These are phyloP conservation scores for Laothoe populi DNA, from an alignment of 2,888 invertebrate genomes.

Conservation along the genomic window DNA sequence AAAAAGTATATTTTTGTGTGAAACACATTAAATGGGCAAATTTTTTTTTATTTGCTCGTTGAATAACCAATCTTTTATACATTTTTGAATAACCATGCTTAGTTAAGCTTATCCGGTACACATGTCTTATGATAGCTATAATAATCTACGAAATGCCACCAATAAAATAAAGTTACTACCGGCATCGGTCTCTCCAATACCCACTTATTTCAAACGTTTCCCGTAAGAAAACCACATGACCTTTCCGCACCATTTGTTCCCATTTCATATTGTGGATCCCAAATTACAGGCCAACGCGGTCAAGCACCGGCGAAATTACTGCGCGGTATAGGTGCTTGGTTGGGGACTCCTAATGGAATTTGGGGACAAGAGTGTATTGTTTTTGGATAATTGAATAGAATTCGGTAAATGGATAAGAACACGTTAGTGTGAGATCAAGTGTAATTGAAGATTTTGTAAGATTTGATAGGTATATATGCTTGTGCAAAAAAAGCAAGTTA, in stretches of 20 bases:
- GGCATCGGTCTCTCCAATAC: neutral
- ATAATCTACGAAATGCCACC: neutral
- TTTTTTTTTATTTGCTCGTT: no score
- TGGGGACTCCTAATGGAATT: slow-evolving; percentile 7
- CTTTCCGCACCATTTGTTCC: slow-evolving; percentile 9
- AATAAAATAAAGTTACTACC: slow-evolving; percentile 4
- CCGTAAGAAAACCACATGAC: slow-evolving; percentile 8
- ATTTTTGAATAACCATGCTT: no score
- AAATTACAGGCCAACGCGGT: slow-evolving; percentile 18
- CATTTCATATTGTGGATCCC: slow-evolving; percentile 7
- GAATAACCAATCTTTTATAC: no score
- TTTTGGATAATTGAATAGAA: slow-evolving; percentile 15
- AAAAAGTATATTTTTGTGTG: no score
- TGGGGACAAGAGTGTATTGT: neutral
- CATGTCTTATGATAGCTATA: no score
- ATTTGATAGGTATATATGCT: no score
- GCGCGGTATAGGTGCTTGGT: neutral
- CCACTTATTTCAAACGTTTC: slow-evolving; percentile 15
- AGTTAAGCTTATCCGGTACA: no score
- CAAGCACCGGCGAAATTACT: slow-evolving; percentile 5
- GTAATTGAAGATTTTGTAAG: neutral
- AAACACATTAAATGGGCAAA: no score
- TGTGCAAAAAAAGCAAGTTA: no score
- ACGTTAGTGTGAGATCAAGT: neutral
- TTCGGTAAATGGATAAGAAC: neutral